phyloP scores from a whole-genome alignment of 2,888 invertebrate species.

The Clistopyga incitator region DNA sequence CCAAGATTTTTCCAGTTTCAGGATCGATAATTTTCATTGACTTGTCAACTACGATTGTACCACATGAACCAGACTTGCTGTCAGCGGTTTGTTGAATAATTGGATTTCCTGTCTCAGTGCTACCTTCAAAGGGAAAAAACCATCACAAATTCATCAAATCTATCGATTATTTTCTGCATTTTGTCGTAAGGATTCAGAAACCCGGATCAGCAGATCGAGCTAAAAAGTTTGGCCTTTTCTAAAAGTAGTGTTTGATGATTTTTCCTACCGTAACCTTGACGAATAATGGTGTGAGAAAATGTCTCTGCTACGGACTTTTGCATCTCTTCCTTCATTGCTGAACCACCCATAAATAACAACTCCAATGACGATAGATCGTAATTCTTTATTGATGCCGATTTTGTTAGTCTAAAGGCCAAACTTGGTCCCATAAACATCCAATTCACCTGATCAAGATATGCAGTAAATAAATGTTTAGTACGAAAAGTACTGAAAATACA shows the following conservation, averaged over 20 bases:
- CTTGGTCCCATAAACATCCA: conserved; percentile 72
- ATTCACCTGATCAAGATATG: conserved; percentile 66
- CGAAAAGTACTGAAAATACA: no score
- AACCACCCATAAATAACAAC: conserved; percentile 70
- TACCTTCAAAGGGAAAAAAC: conserved; percentile 66
- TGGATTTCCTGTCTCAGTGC: conserved; percentile 72
- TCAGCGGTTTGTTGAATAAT: conserved; percentile 45
- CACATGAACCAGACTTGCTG: conserved; percentile 72
- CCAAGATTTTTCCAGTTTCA: conserved; percentile 64
- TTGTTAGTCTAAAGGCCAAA: conserved; percentile 69
- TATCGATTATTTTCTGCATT: not conserved
- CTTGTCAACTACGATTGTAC: conserved; percentile 59
- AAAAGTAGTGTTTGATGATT: not conserved
- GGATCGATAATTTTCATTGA: conserved; percentile 72
- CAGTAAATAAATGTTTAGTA: no score
- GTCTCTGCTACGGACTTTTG: conserved; percentile 61
- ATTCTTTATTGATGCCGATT: conserved; percentile 68
- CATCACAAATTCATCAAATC: not conserved
- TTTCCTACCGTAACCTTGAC: conserved; percentile 71
- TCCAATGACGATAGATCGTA: conserved; percentile 72
- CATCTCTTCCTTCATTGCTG: conserved; percentile 70
- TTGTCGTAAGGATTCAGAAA: no score
- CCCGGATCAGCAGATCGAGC: no score
- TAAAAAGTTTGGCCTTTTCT: not conserved
- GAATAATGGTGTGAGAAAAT: conserved; percentile 67